Base-by-base conservation (phyloP, 2,113 vertebrate species). In the Platysternon megacephalum region DNA sequence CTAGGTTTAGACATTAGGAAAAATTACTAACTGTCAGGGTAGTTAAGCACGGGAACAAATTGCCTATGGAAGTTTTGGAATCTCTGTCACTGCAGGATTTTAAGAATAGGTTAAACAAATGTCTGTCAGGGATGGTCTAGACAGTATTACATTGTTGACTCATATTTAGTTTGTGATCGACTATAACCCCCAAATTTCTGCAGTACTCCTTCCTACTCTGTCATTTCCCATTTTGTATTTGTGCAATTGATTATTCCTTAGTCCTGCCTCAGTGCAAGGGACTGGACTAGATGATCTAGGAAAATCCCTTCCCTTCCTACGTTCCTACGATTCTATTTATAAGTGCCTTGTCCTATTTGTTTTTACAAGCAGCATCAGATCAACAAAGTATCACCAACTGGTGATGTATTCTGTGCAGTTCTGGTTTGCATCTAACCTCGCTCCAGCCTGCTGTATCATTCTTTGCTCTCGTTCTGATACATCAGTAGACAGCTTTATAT, bases 401-500 rank as follows among this genome's bases (percentile, higher is more conserved):
- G 24, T 79, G 85, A 8, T 11, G 35, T 46, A 79, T 24, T 51
- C 72, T 89, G 72, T 79, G 82, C 94, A 80, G 49, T 85, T 86
- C 72, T 74, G 28, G 3, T 82, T 92, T 85, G 26, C 14, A 92
- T 93, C 93, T 56, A 88, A 82, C 55, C 11, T 80, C 58, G 87
- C 93, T 82, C 35, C 61, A 84, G 19, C 76, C 4, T 0, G 0
- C 14, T 86, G 88, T 19, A 52, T 68, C n/a, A 80, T 13, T 68
- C 44, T 85, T 80, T 28, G 24, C 12, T 65, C 53, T 90, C 93
- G 49, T 89, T 93, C 87, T 88, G 5, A 1, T 84, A 39, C 74
- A 58, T 14, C 58, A 96, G 87, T 92, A 96, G 90, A 89, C 53
- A 94, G 52, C 68, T 96, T 95, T 90, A 94, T 90, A 86, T 92